Evolutionary conservation across 2,888 invertebrate genomes (phyloP).

Genomic region (Germaria angustata): DNA sequence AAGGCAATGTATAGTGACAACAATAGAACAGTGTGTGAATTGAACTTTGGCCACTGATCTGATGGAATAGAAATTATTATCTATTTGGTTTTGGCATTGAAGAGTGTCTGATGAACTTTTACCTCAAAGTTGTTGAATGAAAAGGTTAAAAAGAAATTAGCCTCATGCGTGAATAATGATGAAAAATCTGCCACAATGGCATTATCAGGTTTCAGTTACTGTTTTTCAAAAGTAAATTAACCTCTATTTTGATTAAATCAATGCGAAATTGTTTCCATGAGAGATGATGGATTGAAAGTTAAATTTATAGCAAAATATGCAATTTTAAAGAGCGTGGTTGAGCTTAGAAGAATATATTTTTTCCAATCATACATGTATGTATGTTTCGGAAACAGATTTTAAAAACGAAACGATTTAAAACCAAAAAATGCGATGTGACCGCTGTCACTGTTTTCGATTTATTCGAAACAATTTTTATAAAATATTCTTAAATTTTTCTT

Average conservation of each 20-base stretch:
- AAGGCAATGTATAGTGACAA: slow-evolving; percentile 28
- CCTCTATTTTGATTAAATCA: neutral
- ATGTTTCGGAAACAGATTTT: no score
- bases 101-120: slow-evolving; percentile 46
- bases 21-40: slow-evolving; percentile 11
- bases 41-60: slow-evolving; percentile 40
- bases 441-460: no score
- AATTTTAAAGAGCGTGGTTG: no score
- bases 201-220: slow-evolving; percentile 25
- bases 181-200: neutral
- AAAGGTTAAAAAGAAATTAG: neutral
- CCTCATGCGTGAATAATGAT: no score
- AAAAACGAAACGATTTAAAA: no score
- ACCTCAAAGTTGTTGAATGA: neutral
- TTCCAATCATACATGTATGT: no score
- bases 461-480: no score
- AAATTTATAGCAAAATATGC: neutral
- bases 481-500: no score
- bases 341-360: no score
- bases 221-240: neutral
- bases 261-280: neutral
- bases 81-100: slow-evolving; percentile 11
- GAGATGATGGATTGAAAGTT: neutral
- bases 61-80: neutral
- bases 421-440: no score